Evolutionary conservation across 2,888 invertebrate species (phyloP).

Genomic region (Eilema griseolum): DNA sequence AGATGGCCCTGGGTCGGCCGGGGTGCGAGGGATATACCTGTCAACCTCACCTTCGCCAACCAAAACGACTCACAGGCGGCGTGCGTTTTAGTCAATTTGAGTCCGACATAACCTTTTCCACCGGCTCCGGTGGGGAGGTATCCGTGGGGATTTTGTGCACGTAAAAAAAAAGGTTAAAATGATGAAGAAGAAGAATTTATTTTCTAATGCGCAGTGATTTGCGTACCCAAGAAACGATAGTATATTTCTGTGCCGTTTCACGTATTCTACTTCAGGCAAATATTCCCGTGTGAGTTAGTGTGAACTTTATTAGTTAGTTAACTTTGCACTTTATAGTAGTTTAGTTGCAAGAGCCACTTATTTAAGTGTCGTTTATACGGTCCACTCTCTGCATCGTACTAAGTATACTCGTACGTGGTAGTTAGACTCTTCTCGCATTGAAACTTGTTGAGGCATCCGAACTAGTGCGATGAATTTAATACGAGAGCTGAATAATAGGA

Average conservation of each 20-base stretch:
- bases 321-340: neutral
- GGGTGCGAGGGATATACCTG: too few relatives aligned
- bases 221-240: neutral
- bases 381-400: neutral
- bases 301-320: conserved; percentile 3
- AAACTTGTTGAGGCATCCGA: neutral
- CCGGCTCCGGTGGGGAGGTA: too few relatives aligned
- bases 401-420: neutral
- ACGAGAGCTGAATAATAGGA: too few relatives aligned
- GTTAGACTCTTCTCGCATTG: neutral
- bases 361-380: neutral
- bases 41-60: too few relatives aligned
- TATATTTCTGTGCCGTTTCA: neutral
- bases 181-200: neutral
- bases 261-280: neutral
- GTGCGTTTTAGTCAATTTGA: too few relatives aligned
- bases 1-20: too few relatives aligned
- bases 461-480: neutral
- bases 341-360: neutral
- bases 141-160: too few relatives aligned
- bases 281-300: neutral
- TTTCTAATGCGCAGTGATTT: too few relatives aligned
- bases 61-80: too few relatives aligned
- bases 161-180: too few relatives aligned
- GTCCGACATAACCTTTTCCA: too few relatives aligned